Percentiles rank a stretch among this genome's conserved stretches.
Evolutionary conservation across 2,888 invertebrate species (phyloP).

Genomic region (Erynnis tages): DNA sequence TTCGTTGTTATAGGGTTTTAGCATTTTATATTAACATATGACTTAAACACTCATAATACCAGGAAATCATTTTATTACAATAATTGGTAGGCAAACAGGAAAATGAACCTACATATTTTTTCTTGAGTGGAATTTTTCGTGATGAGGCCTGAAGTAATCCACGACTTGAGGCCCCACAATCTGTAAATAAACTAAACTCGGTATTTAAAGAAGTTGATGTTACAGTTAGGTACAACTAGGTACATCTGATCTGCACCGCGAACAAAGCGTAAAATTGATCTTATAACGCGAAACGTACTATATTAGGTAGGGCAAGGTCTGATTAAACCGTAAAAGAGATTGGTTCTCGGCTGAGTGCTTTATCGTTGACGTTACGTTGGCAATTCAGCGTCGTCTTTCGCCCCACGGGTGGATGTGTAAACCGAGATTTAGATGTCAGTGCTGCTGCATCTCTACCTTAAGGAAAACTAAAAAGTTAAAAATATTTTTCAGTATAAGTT

Average conservation of each 20-base stretch:
- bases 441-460: too few relatives aligned
- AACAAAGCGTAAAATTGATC: constrained; percentile 51
- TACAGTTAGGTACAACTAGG: too few relatives aligned
- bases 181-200: background rate
- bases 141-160: too few relatives aligned
- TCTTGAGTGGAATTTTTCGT: too few relatives aligned
- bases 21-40: background rate
- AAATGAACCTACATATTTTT: too few relatives aligned
- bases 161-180: background rate
- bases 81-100: too few relatives aligned
- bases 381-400: constrained; percentile 60
- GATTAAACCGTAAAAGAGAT: constrained; percentile 71
- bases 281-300: constrained; percentile 42
- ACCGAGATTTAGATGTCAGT: constrained; percentile 6
- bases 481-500: too few relatives aligned
- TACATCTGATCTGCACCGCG: constrained; percentile 20
- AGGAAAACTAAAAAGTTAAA: too few relatives aligned
- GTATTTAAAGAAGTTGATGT: too few relatives aligned
- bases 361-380: constrained; percentile 70
- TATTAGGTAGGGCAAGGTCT: constrained; percentile 64
- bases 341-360: constrained; percentile 72
- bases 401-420: constrained; percentile 14
- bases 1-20: constrained; percentile 2
- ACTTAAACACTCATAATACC: too few relatives aligned
- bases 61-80: too few relatives aligned